Evolutionary conservation across 2,888 invertebrate genomes (phyloP), one percentile per base, ranked within the genome.

Genomic region (Ophion slaviceki): DNA sequence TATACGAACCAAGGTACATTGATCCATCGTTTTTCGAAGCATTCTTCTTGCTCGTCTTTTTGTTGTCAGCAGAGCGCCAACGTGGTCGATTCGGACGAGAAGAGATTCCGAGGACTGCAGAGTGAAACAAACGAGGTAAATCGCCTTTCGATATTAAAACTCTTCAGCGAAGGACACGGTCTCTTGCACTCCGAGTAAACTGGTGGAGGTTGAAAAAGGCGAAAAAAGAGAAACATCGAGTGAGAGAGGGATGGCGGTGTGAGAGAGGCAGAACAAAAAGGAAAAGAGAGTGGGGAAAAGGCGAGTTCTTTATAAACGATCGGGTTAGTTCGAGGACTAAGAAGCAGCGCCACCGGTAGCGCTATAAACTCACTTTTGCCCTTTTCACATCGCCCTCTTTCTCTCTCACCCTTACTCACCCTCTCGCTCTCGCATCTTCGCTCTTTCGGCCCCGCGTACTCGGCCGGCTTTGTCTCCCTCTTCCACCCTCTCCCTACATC

Each of bases 91-190:
- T 77, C 86, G 78, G 88, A 89, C 79, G 88, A 88, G 75, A 88
- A 87, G 75, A 70, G 86, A 59, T 90, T 89, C 40, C 84, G 81
- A 61, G 85, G 87, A 57, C 85, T 91, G 78, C 89, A 90, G 70
- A 88, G 86, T 70, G 90, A 90, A 76, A 82, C 89, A 79, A 87
- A 89, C 80, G 85, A 89, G 88, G 89, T 90, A 84, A 88, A 88
- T 88, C 86, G 85, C 76, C 84, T 85, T 84, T 74, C 86, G 86
- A 83, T 82, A 87, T 83, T 86, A 86, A 86, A 77, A 78, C 80
- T 80, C 78, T 24, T 28, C 64, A 77, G 77, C 72, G 68, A 71
- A 83, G 77, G 59, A 67, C 67, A 79, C 77, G 75, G 17, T 67
- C 85, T 59, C 78, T 66, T 67, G 71, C 80, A 68, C 71, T 61